A percentile compares a stretch with the other conserved stretches of the same genome.
These are phyloP conservation scores for Aviceda subcristata DNA, from an alignment of 2,113 vertebrate species.

Conservation along the genomic window DNA sequence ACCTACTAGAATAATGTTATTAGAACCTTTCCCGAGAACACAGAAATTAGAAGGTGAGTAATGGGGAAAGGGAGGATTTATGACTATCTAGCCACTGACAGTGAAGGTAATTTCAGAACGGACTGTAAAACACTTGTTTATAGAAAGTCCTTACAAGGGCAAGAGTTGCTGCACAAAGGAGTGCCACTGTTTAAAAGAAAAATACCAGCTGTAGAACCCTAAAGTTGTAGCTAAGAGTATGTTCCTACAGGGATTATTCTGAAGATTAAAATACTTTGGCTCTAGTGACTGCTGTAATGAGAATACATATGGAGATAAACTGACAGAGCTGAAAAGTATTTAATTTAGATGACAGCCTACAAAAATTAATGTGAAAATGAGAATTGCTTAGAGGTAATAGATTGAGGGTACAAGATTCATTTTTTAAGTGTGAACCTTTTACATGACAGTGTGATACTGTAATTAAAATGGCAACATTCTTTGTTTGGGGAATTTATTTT, in stretches of 20 bases:
- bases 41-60: background rate
- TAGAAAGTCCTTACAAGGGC: background rate
- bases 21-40: background rate
- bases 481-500: constrained; percentile 42
- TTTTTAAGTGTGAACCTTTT: constrained; percentile 43
- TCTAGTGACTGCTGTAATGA: constrained; percentile 21
- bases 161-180: background rate
- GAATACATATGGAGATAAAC: constrained; percentile 1
- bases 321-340: constrained; percentile 29
- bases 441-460: background rate
- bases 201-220: background rate
- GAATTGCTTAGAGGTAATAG: constrained; percentile 21
- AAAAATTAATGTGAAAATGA: constrained; percentile 48
- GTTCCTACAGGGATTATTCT: background rate
- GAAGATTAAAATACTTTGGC: constrained; percentile 44
- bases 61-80: background rate
- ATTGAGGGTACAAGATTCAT: constrained; percentile 7
- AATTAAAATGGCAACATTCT: constrained; percentile 22
- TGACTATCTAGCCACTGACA: background rate
- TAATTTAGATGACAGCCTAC: constrained; percentile 43
- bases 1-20: background rate
- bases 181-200: background rate
- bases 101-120: background rate
- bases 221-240: constrained; percentile 3
- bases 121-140: background rate